phyloP scores from a whole-genome alignment of 2,113 vertebrate species.

The Carettochelys insculpta region DNA sequence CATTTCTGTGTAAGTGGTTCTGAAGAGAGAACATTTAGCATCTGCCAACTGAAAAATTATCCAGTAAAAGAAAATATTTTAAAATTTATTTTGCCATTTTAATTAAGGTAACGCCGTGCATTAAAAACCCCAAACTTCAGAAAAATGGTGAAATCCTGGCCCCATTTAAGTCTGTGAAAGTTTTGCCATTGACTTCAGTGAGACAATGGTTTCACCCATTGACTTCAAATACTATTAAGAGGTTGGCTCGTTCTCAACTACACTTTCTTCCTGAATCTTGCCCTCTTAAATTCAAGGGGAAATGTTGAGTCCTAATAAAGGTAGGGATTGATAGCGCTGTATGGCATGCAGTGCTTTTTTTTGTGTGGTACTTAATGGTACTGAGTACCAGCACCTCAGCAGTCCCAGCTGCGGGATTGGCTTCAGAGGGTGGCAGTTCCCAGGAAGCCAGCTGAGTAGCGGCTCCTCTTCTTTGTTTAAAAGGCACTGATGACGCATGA shows the following conservation, averaged over 20 bases:
- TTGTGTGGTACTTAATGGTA: too few relatives aligned
- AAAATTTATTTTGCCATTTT: not conserved
- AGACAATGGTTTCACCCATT: not conserved
- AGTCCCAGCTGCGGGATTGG: too few relatives aligned
- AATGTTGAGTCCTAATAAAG: not conserved
- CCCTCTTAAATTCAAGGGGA: not conserved
- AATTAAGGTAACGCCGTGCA: not conserved
- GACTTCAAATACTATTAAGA: not conserved
- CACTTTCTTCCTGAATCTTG: not conserved
- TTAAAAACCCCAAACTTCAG: not conserved
- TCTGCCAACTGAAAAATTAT: not conserved
- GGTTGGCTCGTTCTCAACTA: not conserved
- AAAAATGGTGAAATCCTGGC: not conserved
- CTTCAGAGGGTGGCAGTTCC: too few relatives aligned
- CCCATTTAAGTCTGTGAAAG: not conserved
- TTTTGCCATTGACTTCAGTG: not conserved
- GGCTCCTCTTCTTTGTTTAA: too few relatives aligned
- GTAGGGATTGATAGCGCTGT: not conserved
- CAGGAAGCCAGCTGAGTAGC: too few relatives aligned
- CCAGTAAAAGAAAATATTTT: not conserved
- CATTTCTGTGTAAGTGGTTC: too few relatives aligned
- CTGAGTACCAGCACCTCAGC: too few relatives aligned
- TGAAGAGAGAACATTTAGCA: too few relatives aligned
- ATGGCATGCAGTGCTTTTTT: too few relatives aligned
- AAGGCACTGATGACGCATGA: accelerated